Conservation (phyloP, 2,797 vertebrate species). For the Tympanoctomys barrerae region DNA sequence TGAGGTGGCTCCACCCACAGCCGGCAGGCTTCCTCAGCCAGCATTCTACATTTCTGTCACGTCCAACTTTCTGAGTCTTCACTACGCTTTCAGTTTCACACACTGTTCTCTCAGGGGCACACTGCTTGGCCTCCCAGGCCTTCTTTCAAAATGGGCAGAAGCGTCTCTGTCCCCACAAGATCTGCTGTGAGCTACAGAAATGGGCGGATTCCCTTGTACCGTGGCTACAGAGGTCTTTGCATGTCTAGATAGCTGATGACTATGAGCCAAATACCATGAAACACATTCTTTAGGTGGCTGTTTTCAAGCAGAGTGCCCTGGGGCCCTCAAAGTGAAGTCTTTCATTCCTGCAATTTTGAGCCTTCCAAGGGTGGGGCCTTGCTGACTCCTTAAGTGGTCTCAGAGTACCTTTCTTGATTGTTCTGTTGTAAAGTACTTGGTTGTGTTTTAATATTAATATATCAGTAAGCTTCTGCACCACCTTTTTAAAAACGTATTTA, state of each 20-base stretch:
- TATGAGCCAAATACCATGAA: neutral
- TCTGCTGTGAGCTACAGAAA: neutral
- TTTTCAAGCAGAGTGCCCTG: neutral
- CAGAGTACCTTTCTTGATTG: neutral
- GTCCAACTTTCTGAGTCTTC: neutral
- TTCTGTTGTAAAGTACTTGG: neutral
- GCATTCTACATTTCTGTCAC: neutral
- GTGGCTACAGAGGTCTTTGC: neutral
- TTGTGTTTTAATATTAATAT: neutral
- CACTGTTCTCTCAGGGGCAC: neutral
- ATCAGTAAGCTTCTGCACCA: neutral
- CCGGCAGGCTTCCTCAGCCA: neutral
- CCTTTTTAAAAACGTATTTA: too few relatives aligned
- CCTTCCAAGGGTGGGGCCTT: neutral
- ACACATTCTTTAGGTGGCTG: neutral
- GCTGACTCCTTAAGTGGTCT: neutral
- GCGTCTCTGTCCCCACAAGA: neutral
- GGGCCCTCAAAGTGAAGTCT: neutral
- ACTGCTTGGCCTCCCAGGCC: neutral
- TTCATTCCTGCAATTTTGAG: neutral
- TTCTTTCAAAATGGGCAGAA: neutral
- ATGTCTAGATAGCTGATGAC: neutral
- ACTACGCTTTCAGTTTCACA: neutral
- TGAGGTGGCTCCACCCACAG: neutral
- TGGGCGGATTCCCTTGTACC: neutral